phyloP scores from a whole-genome alignment of 2,888 invertebrate species.

The Agrotis puta region DNA sequence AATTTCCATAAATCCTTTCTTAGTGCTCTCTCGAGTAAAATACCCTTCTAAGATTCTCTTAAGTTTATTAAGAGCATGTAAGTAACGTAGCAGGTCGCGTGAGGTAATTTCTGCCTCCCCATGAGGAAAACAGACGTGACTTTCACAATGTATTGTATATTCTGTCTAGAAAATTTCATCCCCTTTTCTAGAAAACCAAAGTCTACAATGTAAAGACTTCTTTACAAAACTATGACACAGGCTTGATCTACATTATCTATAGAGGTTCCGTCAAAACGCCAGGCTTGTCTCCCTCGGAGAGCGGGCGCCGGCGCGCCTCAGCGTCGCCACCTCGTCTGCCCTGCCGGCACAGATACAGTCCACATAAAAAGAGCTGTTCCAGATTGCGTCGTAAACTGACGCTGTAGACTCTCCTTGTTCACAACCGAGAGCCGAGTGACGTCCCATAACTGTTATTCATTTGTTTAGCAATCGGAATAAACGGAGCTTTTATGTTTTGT shows the following conservation, averaged over 20 bases:
- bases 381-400: constrained; percentile 83
- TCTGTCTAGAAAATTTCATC: too few relatives aligned
- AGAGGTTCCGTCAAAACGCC: constrained; percentile 18
- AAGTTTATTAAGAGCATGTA: too few relatives aligned
- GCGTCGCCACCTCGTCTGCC: constrained; percentile 85
- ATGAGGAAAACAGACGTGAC: too few relatives aligned
- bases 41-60: too few relatives aligned
- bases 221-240: constrained; percentile 21
- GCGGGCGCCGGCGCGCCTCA: constrained; percentile 74
- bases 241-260: constrained; percentile 12
- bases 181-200: too few relatives aligned
- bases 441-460: constrained; percentile 47
- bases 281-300: constrained; percentile 48
- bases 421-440: constrained; percentile 43
- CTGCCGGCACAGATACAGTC: constrained; percentile 69
- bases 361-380: constrained; percentile 78
- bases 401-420: constrained; percentile 53
- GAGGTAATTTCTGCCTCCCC: too few relatives aligned
- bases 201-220: too few relatives aligned
- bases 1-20: background rate
- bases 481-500: constrained; percentile 17
- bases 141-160: too few relatives aligned
- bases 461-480: constrained; percentile 44
- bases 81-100: too few relatives aligned
- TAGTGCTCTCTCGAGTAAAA: background rate